Evolutionary conservation across 2,113 vertebrate genomes (phyloP).

Genomic region (Asarcornis scutulata): DNA sequence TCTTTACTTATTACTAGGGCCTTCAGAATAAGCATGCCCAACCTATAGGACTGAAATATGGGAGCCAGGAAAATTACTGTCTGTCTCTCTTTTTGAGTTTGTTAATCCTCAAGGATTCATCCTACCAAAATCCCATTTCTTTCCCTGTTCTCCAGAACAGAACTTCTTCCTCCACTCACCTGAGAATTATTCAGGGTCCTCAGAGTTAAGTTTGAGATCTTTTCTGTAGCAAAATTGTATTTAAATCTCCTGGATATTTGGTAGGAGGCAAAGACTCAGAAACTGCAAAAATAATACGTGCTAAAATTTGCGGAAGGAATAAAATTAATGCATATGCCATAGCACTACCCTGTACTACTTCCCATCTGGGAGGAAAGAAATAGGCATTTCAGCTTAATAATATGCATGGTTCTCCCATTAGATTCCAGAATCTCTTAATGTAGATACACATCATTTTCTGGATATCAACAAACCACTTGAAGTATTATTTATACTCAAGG

Average conservation of each 20-base stretch:
- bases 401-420: slow-evolving; percentile 62
- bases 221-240: not conserved
- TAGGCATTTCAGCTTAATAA: slow-evolving; percentile 61
- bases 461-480: slow-evolving; percentile 65
- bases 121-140: not conserved
- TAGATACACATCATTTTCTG: slow-evolving; percentile 54
- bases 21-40: not conserved
- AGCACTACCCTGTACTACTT: slow-evolving; percentile 45
- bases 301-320: slow-evolving; percentile 55
- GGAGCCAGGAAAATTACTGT: not conserved
- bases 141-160: not conserved
- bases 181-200: not conserved
- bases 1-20: not conserved
- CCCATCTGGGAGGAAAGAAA: slow-evolving; percentile 62
- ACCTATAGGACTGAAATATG: not conserved
- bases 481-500: slow-evolving; percentile 68
- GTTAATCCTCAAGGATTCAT: slow-evolving; percentile 8
- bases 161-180: not conserved
- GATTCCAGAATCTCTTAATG: slow-evolving; percentile 60
- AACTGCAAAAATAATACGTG: slow-evolving; percentile 55
- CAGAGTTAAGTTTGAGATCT: not conserved
- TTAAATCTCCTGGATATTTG: slow-evolving; percentile 45
- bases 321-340: slow-evolving; percentile 60
- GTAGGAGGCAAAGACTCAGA: slow-evolving; percentile 36
- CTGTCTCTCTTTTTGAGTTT: not conserved